Conservation (phyloP, 2,113 vertebrate genomes). For the Marcusenius ussheri region DNA sequence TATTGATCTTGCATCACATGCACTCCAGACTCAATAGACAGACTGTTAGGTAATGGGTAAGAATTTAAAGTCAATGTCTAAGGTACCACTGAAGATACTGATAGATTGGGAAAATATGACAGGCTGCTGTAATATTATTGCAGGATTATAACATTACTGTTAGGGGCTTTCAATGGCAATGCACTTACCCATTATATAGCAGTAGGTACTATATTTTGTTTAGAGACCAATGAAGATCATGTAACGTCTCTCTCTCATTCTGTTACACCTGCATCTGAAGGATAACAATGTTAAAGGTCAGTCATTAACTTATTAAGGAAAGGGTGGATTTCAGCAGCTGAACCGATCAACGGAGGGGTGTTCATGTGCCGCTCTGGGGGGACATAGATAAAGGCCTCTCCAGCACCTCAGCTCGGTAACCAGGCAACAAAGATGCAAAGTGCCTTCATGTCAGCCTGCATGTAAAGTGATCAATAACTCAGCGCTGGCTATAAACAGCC, state of each 20-base stretch:
- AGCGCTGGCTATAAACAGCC: not conserved
- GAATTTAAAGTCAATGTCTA: not conserved
- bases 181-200: not conserved
- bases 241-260: not conserved
- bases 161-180: not conserved
- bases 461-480: slow-evolving; percentile 23
- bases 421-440: slow-evolving; percentile 13
- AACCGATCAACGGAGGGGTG: not conserved
- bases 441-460: not conserved
- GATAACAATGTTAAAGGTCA: not conserved
- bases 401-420: not conserved
- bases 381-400: not conserved
- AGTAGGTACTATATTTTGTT: not conserved
- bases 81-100: not conserved
- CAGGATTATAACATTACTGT: not conserved
- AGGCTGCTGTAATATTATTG: not conserved
- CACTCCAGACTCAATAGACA: not conserved
- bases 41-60: not conserved
- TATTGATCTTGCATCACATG: slow-evolving; percentile 1
- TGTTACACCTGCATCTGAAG: not conserved
- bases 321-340: not conserved
- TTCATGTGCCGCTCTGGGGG: not conserved
- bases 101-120: not conserved
- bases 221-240: not conserved
- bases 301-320: slow-evolving; percentile 7